phyloP scores from a whole-genome alignment of 2,113 vertebrate species.

The Atrichornis clamosus region DNA sequence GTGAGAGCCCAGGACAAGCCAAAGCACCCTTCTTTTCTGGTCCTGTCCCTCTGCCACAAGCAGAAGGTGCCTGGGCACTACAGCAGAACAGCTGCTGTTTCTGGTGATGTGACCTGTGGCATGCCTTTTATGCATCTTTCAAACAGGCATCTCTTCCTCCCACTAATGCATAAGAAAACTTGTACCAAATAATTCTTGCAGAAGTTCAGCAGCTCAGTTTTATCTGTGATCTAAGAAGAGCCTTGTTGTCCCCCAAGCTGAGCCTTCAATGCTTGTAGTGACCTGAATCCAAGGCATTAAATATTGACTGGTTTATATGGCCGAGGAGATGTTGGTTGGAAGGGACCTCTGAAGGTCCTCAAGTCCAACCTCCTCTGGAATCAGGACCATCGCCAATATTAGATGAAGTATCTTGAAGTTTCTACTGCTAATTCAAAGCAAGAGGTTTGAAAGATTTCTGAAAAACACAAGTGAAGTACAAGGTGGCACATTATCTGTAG shows the following conservation, averaged over 20 bases:
- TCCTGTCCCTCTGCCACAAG: not conserved
- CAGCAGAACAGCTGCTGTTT: not conserved
- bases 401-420: not conserved
- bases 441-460: not conserved
- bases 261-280: not conserved
- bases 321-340: not conserved
- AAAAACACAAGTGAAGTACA: fast-evolving
- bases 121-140: not conserved
- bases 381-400: not conserved
- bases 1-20: not conserved
- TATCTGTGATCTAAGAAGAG: not conserved
- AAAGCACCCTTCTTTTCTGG: not conserved
- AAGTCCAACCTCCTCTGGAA: not conserved
- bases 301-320: not conserved
- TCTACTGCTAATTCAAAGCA: not conserved
- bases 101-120: not conserved
- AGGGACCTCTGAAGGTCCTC: not conserved
- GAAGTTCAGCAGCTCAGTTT: not conserved
- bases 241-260: not conserved
- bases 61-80: not conserved
- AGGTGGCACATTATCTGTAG: not conserved
- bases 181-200: not conserved
- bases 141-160: not conserved
- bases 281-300: not conserved
- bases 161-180: not conserved